Evolutionary conservation across 2,797 vertebrate species (phyloP).

Genomic region (Iguana delicatissima): DNA sequence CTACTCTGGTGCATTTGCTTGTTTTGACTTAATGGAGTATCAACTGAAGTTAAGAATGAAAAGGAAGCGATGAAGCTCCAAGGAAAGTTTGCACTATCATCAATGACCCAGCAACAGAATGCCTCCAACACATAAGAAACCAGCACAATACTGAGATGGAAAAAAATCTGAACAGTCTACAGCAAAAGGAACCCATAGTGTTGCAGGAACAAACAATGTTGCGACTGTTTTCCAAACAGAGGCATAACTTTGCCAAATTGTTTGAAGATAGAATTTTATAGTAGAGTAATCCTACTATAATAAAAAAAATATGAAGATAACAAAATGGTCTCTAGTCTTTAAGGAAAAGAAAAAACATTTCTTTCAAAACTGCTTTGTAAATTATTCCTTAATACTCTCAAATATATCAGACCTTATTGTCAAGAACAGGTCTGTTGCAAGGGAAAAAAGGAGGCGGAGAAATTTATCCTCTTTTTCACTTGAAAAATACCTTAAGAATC

Average conservation of each 20-base stretch:
- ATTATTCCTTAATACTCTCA: background rate
- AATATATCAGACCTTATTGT: background rate
- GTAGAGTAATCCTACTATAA: no score
- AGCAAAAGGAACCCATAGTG: fast-evolving
- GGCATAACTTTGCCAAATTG: no score
- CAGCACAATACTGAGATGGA: background rate
- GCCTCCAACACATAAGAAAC: background rate
- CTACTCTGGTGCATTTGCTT: background rate
- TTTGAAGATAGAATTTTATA: no score
- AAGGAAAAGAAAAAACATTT: no score
- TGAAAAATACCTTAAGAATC: background rate
- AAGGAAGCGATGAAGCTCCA: background rate
- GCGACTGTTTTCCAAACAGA: background rate
- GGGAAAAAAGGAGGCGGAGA: background rate
- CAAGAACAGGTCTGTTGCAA: background rate
- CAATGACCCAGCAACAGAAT: background rate
- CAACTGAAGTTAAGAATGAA: background rate
- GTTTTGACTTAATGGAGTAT: background rate
- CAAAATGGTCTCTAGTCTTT: no score
- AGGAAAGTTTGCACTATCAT: background rate
- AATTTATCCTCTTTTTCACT: background rate
- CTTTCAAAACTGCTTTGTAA: no score
- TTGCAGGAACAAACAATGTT: constrained; percentile 7
- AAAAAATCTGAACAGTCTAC: no score
- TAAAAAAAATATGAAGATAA: no score